phyloP scores from a whole-genome alignment of 2,888 invertebrate genomes.

The Agrotis exclamationis region DNA sequence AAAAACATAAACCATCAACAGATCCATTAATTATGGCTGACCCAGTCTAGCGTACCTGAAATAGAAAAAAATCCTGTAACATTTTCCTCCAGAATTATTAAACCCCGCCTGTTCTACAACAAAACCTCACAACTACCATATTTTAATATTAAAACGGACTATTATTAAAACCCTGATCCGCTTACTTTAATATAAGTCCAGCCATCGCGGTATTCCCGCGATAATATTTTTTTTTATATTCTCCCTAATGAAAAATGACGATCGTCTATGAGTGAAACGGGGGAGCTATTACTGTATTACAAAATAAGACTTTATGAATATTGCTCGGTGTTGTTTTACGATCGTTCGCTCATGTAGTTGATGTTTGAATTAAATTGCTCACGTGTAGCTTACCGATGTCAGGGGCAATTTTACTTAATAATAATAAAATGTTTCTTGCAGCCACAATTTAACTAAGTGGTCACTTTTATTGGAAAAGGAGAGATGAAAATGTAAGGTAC shows the following conservation, averaged over 20 bases:
- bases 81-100: conserved; percentile 45
- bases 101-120: conserved; percentile 24
- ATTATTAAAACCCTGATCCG: conserved; percentile 61
- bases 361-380: conserved; percentile 44
- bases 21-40: conserved; percentile 19
- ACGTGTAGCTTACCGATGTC: conserved; percentile 19
- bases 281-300: conserved; percentile 48
- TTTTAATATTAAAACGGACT: conserved; percentile 58
- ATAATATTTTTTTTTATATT: conserved; percentile 59
- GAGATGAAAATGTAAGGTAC: not conserved
- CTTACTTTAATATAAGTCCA: conserved; percentile 57
- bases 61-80: conserved; percentile 19
- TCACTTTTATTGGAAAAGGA: not conserved
- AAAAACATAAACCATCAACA: conserved; percentile 1
- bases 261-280: conserved; percentile 41
- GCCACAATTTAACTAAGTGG: not conserved
- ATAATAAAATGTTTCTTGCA: conserved; percentile 6
- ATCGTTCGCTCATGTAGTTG: conserved; percentile 22
- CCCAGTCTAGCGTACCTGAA: conserved; percentile 6
- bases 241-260: conserved; percentile 60
- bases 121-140: conserved; percentile 47
- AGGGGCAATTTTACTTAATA: conserved; percentile 12
- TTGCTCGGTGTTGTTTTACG: conserved; percentile 51
- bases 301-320: conserved; percentile 58
- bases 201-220: conserved; percentile 41